Conservation (phyloP, 92 coral and sea anemone species). For the Parazoanthus atlanticus region DNA sequence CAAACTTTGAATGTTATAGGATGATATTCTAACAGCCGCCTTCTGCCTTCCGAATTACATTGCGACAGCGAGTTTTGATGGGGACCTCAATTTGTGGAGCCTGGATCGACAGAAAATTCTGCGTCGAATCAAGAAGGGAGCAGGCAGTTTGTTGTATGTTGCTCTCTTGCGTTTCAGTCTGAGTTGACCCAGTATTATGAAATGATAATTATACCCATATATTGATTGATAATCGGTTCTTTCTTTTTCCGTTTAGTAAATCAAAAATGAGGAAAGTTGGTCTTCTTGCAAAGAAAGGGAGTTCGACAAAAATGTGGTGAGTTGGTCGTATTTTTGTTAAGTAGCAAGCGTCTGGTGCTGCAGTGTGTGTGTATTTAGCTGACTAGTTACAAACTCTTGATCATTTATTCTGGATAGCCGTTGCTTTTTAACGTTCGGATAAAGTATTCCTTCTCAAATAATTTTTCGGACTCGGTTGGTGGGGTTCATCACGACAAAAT, state of each 20-base stretch:
- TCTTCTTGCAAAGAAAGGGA: slow-evolving; percentile 48
- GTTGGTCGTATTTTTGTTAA: neutral
- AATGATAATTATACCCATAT: neutral
- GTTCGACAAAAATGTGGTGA: slow-evolving; percentile 26
- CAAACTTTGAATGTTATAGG: slow-evolving; percentile 50
- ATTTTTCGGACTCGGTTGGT: no score
- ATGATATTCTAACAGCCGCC: slow-evolving; percentile 88
- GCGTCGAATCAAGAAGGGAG: slow-evolving; percentile 85
- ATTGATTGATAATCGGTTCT: neutral
- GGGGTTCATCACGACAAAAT: no score
- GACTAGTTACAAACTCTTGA: no score
- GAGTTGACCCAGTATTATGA: neutral
- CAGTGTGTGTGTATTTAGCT: no score
- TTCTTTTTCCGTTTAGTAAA: slow-evolving; percentile 54
- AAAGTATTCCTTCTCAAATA: no score
- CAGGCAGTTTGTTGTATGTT: slow-evolving; percentile 92
- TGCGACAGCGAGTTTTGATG: slow-evolving; percentile 97
- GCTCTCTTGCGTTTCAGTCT: neutral
- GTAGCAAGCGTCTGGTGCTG: neutral
- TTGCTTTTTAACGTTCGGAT: no score
- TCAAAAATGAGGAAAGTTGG: slow-evolving; percentile 86
- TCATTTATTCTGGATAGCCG: no score
- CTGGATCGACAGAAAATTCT: slow-evolving; percentile 91
- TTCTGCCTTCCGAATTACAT: slow-evolving; percentile 90
- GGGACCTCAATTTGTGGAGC: slow-evolving; percentile 93